Evolutionary conservation across 2,797 vertebrate genomes (phyloP), one percentile per base, ranked within the genome.

Genomic region (Capromys pilorides): DNA sequence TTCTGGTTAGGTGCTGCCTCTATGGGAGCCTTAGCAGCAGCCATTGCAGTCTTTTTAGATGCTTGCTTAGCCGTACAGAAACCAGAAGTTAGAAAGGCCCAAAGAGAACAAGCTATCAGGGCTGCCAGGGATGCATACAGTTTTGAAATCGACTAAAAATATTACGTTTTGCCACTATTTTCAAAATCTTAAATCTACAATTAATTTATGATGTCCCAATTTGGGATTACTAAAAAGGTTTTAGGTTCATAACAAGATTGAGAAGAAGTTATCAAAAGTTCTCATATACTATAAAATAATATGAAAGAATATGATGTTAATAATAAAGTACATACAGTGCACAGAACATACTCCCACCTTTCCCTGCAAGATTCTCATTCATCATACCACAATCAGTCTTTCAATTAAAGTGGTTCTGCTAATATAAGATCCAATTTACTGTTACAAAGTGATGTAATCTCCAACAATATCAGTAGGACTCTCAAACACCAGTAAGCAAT

Each of bases 111-210:
- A 45, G 45, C 45, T 45, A 45, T 45, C 45, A 45, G 45, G 45
- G 45, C 45, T 45, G 45, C 45, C 45, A 45, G 8, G 45, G 45
- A 45, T 45, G 45, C 45, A 45, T 45, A 8, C 45, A 45, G 8
- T 85, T 93, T 66, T 90, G 36, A 93, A 92, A 96, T 90, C 54
- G 95, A 80, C 51, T 88, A 54, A 79, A 95, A 90, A 64, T 8
- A 86, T 22, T 88, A 86, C 66, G 78, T 94, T 94, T 78, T 90
- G 24, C n/a, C 62, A 81, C 66, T 73, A 49, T 84, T 95, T 45
- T 51, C 73, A 80, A 59, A 61, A 87, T 93, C 67, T 64, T 89
- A 95, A 90, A 94, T 92, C 16, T 82, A 88, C 95, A 92, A 92
- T 86, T 45, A 67, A 75, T 77, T 66, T 41, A 41, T 62, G 51